These are phyloP conservation scores for Amblyjoppa proteus DNA, from an alignment of 2,888 invertebrate genomes.

Conservation along the genomic window DNA sequence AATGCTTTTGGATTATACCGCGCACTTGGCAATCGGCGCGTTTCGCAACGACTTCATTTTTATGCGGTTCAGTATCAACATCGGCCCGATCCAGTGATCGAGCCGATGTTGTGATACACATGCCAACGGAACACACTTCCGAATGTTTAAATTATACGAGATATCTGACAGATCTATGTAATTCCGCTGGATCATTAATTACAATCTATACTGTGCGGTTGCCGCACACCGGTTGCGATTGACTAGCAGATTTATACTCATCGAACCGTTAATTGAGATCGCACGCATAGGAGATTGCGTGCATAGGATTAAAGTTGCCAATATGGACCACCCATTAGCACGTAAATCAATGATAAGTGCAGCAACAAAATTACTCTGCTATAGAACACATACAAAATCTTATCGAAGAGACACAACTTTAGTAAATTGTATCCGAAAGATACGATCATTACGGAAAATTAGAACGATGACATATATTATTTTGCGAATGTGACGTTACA, in stretches of 20 bases:
- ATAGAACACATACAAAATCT: too few species aligned
- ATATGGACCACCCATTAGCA: not conserved
- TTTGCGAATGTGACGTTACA: too few species aligned
- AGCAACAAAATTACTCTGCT: not conserved
- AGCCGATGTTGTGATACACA: not conserved
- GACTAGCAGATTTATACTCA: not conserved
- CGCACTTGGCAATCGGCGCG: not conserved
- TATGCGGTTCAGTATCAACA: not conserved
- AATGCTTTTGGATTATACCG: constrained; percentile 35
- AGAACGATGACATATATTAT: too few species aligned
- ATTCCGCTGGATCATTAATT: not conserved
- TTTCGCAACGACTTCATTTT: constrained; percentile 22
- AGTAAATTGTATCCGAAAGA: too few species aligned
- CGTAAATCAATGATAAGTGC: not conserved
- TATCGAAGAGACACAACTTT: too few species aligned
- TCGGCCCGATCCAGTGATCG: not conserved
- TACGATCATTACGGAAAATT: too few species aligned
- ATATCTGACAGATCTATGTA: not conserved
- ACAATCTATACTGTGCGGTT: not conserved
- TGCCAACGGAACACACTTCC: not conserved
- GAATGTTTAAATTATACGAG: not conserved
- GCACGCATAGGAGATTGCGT: not conserved
- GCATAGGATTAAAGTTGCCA: not conserved
- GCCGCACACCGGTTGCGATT: not conserved
- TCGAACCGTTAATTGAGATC: constrained; percentile 30